phyloP scores from a whole-genome alignment of 1,140 invertebrate genomes.

The Coenobita brevimanus region DNA sequence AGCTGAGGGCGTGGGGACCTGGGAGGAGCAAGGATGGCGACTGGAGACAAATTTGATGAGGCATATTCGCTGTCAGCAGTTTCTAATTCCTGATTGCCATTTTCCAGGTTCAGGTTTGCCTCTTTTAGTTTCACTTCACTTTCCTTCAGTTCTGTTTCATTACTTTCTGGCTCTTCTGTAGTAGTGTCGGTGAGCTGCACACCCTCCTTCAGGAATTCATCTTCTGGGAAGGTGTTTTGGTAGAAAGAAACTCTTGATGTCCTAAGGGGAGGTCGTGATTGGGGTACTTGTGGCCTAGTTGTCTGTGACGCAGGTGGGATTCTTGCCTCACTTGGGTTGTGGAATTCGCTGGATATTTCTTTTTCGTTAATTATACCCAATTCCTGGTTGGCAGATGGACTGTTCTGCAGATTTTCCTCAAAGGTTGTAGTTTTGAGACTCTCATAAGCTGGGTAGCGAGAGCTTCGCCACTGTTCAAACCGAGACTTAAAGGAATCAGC shows the following conservation, averaged over 20 bases:
- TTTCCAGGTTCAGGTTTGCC: too few species aligned
- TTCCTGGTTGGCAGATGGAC: not conserved
- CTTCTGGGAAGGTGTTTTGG: not conserved
- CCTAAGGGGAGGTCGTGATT: not conserved
- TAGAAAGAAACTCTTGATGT: slow-evolving; percentile 31
- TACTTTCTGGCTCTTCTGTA: not conserved
- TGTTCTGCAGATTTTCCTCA: not conserved
- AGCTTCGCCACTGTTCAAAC: slow-evolving; percentile 48
- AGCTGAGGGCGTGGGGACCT: not conserved
- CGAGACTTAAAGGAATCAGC: slow-evolving; percentile 26
- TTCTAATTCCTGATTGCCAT: not conserved
- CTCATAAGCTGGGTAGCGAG: slow-evolving; percentile 36
- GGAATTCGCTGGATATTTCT: not conserved
- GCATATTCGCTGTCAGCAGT: not conserved
- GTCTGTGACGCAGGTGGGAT: not conserved
- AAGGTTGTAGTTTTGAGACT: slow-evolving; percentile 11
- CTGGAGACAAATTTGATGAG: not conserved
- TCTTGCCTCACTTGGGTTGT: not conserved
- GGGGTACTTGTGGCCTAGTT: not conserved
- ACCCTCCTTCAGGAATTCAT: slow-evolving; percentile 50
- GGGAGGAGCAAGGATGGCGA: not conserved
- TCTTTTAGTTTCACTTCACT: too few species aligned
- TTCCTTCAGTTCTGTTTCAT: too few species aligned
- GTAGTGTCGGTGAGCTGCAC: not conserved
- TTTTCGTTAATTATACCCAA: not conserved